Conservation (phyloP, 2,113 vertebrate species). For the Podilymbus podiceps region DNA sequence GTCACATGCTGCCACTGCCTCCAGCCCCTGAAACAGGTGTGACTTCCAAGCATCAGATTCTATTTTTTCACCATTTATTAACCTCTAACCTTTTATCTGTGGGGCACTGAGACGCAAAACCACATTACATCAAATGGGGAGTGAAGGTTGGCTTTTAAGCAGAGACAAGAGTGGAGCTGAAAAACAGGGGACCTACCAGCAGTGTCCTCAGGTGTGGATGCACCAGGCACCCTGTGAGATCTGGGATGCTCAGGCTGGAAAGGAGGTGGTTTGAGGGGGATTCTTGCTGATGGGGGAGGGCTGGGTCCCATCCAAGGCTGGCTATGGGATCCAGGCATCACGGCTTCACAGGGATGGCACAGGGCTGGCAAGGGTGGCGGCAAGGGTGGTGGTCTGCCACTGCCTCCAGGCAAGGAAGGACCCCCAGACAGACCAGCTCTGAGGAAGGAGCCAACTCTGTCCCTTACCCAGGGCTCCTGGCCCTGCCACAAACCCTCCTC, state of each 20-base stretch:
- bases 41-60: neutral
- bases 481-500: neutral
- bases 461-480: no score
- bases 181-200: neutral
- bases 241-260: neutral
- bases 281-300: neutral
- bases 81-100: constrained; percentile 57
- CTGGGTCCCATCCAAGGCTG: neutral
- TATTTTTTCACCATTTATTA: constrained; percentile 43
- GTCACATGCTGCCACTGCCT: rapidly evolving
- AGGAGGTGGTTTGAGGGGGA: neutral
- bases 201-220: neutral
- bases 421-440: neutral
- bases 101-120: neutral
- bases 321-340: neutral
- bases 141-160: constrained; percentile 51
- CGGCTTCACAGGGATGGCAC: neutral
- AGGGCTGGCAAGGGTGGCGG: neutral
- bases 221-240: neutral
- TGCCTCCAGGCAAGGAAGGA: neutral
- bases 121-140: neutral
- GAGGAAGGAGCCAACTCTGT: neutral
- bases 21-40: constrained; percentile 62
- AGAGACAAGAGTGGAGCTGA: neutral
- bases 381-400: neutral